Percentiles rank a stretch among this genome's conserved stretches.
Evolutionary conservation across 2,888 invertebrate genomes (phyloP).

Genomic region (Clostera curtula): DNA sequence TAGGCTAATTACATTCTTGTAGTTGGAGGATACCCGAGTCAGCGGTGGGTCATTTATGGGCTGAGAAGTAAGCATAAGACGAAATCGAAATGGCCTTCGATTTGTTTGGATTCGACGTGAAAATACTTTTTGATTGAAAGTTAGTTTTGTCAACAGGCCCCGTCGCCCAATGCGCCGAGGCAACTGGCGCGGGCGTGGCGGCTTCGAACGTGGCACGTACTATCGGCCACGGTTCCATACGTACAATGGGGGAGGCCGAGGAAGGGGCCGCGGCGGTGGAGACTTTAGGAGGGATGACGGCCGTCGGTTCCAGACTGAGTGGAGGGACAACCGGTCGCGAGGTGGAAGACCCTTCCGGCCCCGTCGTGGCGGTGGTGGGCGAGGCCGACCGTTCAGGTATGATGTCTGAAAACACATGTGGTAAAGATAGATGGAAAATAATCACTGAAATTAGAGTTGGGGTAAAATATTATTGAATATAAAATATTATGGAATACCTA

Average conservation of each 20-base stretch:
- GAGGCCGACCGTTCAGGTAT: constrained; percentile 64
- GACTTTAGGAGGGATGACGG: constrained; percentile 59
- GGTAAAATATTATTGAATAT: too few species aligned
- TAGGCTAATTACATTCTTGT: too few species aligned
- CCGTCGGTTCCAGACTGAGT: constrained; percentile 46
- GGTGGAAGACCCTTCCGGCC: constrained; percentile 61
- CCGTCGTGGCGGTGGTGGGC: constrained; percentile 50
- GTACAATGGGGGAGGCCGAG: constrained; percentile 74
- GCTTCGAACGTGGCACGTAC: constrained; percentile 84
- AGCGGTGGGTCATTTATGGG: too few species aligned
- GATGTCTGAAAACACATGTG: too few species aligned
- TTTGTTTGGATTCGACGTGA: too few species aligned
- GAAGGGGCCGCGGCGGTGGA: constrained; percentile 62
- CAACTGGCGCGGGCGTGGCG: constrained; percentile 71
- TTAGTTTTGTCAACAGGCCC: constrained; percentile 25
- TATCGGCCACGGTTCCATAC: constrained; percentile 86
- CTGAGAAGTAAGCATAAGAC: too few species aligned
- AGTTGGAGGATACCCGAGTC: too few species aligned
- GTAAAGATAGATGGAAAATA: too few species aligned
- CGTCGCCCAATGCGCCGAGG: constrained; percentile 67
- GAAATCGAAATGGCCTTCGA: too few species aligned
- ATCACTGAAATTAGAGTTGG: too few species aligned
- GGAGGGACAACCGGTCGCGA: constrained; percentile 47
- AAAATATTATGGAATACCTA: too few species aligned
- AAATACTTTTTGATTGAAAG: too few species aligned